Base-by-base conservation (phyloP, 1,140 invertebrate species). In the Phymastichus coffea region DNA sequence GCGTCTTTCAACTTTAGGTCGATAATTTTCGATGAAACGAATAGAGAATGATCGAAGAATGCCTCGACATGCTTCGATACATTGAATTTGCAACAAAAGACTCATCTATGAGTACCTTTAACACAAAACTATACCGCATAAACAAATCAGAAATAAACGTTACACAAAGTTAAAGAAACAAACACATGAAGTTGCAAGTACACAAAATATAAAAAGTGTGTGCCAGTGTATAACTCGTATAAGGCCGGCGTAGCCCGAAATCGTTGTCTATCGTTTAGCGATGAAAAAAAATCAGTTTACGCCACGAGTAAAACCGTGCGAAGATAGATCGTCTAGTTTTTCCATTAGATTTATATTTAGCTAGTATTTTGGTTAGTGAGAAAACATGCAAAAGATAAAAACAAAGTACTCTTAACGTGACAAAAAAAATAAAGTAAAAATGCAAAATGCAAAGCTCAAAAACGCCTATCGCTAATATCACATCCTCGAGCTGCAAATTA, bases 291-390 rank as follows among this genome's bases (percentile, higher is more conserved):
- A n/a, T n/a, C n/a, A n/a, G n/a, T 59, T 53, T 46, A 30, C 17
- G 28, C 41, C 48, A 53, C 49, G 41, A 52, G 17, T 44, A 35
- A 58, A 52, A 57, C 9, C 33, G 40, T 59, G 41, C 20, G 17
- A 51, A 51, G 28, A 26, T 51, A 58, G 47, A 33, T 59, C 33
- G 49, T 59, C 57, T 59, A 59, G 57, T 43, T 53, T 53, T 59
- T 54, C 15, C 14, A 25, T 60, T 60, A 60, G 41, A 48, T 38
- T 60, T 54, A 40, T n/a, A n/a, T n/a, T 54, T 40, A 40, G 23
- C 25, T 59, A 60, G 43, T 48, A 12, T 54, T 60, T 60, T 48
- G 41, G 43, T 54, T 33, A 54, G 35, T 56, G 53, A 46, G 15
- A 33, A 30, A 9, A 7, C 28, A 37, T 14, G 15, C 35, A 37